These are phyloP conservation scores for Platyscelio sp. DNA, from an alignment of 2,888 invertebrate genomes.

Conservation along the genomic window DNA sequence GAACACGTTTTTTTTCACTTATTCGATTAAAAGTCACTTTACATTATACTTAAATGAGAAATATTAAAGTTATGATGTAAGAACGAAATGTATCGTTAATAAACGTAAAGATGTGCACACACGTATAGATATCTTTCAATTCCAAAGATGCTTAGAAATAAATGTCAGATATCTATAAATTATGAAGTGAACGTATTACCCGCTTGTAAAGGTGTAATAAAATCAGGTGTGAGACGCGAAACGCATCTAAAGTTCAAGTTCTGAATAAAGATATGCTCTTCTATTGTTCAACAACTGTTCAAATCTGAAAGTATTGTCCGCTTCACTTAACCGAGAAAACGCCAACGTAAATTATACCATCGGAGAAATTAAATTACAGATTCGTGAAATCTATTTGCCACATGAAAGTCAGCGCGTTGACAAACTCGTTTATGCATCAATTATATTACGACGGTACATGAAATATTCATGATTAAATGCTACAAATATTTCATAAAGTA, in stretches of 20 bases:
- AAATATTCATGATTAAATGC: background rate
- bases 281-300: conserved; percentile 22
- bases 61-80: too few species aligned
- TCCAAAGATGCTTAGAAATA: too few species aligned
- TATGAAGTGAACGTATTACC: conserved; percentile 26
- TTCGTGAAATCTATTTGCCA: background rate
- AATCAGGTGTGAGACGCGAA: conserved; percentile 31
- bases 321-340: background rate
- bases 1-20: too few species aligned
- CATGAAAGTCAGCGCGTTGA: conserved; percentile 4
- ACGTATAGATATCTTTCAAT: too few species aligned
- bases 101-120: too few species aligned
- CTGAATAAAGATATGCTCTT: conserved; percentile 32
- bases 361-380: conserved; percentile 1
- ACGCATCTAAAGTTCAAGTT: conserved; percentile 31
- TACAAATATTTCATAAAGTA: background rate
- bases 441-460: background rate
- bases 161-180: conserved; percentile 32
- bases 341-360: background rate
- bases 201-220: conserved; percentile 26
- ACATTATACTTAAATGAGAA: too few species aligned
- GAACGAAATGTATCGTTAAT: too few species aligned
- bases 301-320: background rate
- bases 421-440: background rate
- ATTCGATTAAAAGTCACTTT: too few species aligned